Conservation (phyloP, 2,888 invertebrate genomes). For the Oeneis ivallda region DNA sequence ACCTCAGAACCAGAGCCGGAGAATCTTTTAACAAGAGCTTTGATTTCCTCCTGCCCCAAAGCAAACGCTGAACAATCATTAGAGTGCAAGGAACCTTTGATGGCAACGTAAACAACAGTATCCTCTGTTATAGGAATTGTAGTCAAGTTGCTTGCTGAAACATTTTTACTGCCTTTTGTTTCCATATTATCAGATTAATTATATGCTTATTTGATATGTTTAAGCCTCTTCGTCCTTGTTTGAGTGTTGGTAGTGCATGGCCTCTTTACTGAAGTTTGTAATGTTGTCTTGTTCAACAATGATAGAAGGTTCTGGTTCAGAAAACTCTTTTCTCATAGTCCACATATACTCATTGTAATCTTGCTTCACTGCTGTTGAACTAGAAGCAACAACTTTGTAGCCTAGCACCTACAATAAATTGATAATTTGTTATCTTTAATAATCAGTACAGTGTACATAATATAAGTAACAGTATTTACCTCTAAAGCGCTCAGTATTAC, state of each 20-base stretch:
- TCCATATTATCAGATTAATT: conserved; percentile 56
- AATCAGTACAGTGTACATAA: conserved; percentile 8
- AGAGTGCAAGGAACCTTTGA: conserved; percentile 90
- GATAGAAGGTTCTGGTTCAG: conserved; percentile 89
- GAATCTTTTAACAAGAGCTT: conserved; percentile 86
- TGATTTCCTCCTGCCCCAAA: conserved; percentile 85
- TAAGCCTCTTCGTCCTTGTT: conserved; percentile 76
- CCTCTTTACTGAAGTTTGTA: conserved; percentile 83
- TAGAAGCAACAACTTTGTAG: conserved; percentile 93
- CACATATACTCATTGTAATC: conserved; percentile 96
- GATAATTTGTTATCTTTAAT: conserved; percentile 17
- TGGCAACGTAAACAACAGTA: conserved; percentile 87
- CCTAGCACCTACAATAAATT: conserved; percentile 85
- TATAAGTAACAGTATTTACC: conserved; percentile 59
- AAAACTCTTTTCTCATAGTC: conserved; percentile 95
- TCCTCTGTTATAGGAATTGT: conserved; percentile 65
- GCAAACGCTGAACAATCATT: conserved; percentile 89
- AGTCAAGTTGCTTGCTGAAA: conserved; percentile 55
- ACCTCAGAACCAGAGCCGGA: conserved; percentile 83
- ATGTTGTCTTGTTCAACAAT: conserved; percentile 83
- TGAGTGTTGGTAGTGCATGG: conserved; percentile 73
- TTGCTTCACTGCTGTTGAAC: conserved; percentile 92
- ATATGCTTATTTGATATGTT: conserved; percentile 42
- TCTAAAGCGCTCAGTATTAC: conserved; percentile 93
- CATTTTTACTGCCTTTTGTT: conserved; percentile 62